Conservation (phyloP, 2,797 vertebrate species). For the Etheostoma nigrum region DNA sequence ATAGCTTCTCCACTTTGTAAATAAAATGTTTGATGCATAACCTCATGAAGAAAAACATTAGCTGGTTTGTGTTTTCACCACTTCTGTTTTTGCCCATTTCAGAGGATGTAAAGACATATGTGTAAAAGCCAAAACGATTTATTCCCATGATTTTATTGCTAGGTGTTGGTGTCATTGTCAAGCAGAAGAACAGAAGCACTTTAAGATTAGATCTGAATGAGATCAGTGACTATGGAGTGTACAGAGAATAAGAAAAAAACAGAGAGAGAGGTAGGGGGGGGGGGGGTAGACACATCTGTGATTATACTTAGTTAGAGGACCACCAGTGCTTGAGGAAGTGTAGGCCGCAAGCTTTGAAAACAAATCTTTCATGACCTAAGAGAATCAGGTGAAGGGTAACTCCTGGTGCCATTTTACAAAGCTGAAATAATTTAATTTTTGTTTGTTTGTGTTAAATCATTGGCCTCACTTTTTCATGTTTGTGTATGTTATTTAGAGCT, state of each 20-base stretch:
- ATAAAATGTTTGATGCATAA: constrained; percentile 30
- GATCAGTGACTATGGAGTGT: constrained; percentile 18
- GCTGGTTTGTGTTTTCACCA: background rate
- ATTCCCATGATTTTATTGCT: background rate
- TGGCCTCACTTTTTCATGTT: constrained; percentile 10
- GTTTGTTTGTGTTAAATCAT: constrained; percentile 34
- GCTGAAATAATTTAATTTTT: constrained; percentile 44
- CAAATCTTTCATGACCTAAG: constrained; percentile 58
- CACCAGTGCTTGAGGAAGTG: constrained; percentile 77
- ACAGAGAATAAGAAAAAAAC: constrained; percentile 18
- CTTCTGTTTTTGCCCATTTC: constrained; percentile 23
- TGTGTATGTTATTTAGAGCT: constrained; percentile 14
- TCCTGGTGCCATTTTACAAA: constrained; percentile 53
- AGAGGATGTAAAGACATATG: constrained; percentile 22
- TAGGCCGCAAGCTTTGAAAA: constrained; percentile 64
- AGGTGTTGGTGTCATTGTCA: constrained; percentile 49
- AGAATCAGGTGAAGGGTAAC: constrained; percentile 55
- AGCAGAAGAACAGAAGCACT: constrained; percentile 34
- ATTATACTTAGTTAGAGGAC: constrained; percentile 72
- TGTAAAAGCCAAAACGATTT: background rate
- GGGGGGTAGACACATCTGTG: constrained; percentile 73
- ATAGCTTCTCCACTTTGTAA: constrained; percentile 18
- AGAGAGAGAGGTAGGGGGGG: background rate
- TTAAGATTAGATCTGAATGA: constrained; percentile 34
- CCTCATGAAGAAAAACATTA: constrained; percentile 23